Base-by-base conservation (phyloP, 2,888 invertebrate species). In the Thecocarcelia acutangulata region DNA sequence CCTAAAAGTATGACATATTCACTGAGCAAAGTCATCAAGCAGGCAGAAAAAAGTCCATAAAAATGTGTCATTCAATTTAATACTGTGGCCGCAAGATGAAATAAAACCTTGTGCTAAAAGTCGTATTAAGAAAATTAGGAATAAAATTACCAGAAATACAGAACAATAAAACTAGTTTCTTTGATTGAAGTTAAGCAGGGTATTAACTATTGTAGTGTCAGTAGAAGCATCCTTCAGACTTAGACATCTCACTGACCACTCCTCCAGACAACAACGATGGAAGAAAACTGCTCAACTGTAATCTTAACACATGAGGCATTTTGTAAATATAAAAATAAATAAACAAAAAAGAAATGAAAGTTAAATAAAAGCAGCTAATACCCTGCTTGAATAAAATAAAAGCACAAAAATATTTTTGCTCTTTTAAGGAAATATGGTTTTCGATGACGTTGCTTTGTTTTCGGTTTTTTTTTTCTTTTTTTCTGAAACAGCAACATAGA, bases 131-230 rank as follows among this genome's bases (percentile, higher is more conserved):
- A 33, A 40, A 17, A 61, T 9, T 40, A 5, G 12, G 17, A 6
- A 28, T n/a, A 40, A 42, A 13, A 40, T 12, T n/a, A 37, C 13
- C 28, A 56, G n/a, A 52, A 58, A 59, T 8, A 59, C 9, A 21
- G 13, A 37, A 61, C 59, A 66, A 66, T 48, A 75, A 75, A 54
- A 63, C 69, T 21, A 19, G 61, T 66, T 59, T 66, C 28, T 61
- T 54, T 70, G 70, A 64, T 66, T 52, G 46, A 75, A 66, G 58
- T 64, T 59, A 66, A 59, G 54, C 46, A 54, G 44, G 33, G 37
- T 70, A 73, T 61, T 74, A 48, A 61, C 21, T 37, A 33, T 50
- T 64, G 21, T 58, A 37, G 40, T 40, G 37, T 12, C 37, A 48
- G 40, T 58, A 11, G 15, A 58, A 37, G 74, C 48, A 46, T 54